Evolutionary conservation across 1,140 invertebrate genomes (phyloP), one percentile per base, ranked within the genome.

Genomic region (Saccostrea echinata): DNA sequence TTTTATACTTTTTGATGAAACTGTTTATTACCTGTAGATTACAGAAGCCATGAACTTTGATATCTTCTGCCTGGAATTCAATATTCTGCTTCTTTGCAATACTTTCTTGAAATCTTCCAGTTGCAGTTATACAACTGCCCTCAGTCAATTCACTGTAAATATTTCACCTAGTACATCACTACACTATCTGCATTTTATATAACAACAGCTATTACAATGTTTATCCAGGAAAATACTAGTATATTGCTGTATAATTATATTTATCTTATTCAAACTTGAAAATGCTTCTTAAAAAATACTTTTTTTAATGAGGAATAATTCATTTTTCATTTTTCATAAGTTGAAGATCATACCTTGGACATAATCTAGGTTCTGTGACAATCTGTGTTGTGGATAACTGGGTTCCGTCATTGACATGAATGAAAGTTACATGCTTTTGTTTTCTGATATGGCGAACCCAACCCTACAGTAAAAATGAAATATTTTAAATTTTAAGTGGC

Each of bases 361-460:
- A 76, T 27, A 30, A 16, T 11, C 30, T 33, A 30, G 57, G 52
- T 16, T 53, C 52, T 85, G 88, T 64, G 8, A 98, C 96, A 85
- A 98, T 94, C 95, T 98, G 98, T 13, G 98, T 94, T 91, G 96
- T 95, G 76, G 96, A 93, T 86, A 94, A 91, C 71, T 96, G 96
- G 0, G 97, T 97, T 18, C 98, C 98, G 95, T 99, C 98, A 92
- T 96, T 96, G 0, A 99, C 92, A 93, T 98, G 97, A n/a, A 98
- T 91, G 94, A 99, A 99, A 82, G 97, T 95, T 84, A 96, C 94
- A 35, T 97, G 96, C 95, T 98, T 98, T 95, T 98, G 97, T 90
- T 97, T 96, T 90, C 97, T 95, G 13, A 98, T 89, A 81, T 96
- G 96, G 93, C 96, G 97, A 8, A 98, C 96, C 98, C 98, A 99